A percentile compares a stretch with the other conserved stretches of the same genome.
Evolutionary conservation across 1,140 invertebrate genomes (phyloP).

Genomic region (Cylas formicarius): DNA sequence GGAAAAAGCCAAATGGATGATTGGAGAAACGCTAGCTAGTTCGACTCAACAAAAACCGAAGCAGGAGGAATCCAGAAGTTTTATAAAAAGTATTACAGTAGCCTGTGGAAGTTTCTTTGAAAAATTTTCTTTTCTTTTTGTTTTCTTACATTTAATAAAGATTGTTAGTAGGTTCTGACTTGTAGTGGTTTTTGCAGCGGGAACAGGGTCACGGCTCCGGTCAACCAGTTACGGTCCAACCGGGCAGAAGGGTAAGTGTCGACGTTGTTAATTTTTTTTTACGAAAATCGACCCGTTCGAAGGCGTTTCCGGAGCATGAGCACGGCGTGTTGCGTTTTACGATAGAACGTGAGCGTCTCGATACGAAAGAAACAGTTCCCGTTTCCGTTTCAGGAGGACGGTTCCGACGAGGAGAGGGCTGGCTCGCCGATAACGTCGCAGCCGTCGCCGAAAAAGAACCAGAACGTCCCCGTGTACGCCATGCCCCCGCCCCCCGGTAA

Average conservation of each 20-base stretch:
- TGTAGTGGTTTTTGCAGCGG: conserved; percentile 39
- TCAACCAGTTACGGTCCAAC: conserved; percentile 37
- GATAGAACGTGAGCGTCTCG: background rate
- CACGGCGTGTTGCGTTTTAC: background rate
- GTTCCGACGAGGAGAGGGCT: conserved; percentile 42
- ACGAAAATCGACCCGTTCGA: background rate
- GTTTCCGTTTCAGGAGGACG: conserved; percentile 42
- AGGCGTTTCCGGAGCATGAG: background rate
- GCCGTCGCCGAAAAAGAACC: conserved; percentile 37
- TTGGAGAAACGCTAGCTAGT: no score
- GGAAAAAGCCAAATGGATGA: no score
- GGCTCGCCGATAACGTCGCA: conserved; percentile 42
- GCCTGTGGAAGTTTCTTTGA: no score
- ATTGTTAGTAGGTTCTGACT: conserved; percentile 31
- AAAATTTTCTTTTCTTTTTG: conserved; percentile 14
- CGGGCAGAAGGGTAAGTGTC: conserved; percentile 30
- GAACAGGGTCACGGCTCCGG: conserved; percentile 48
- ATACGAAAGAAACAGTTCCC: background rate
- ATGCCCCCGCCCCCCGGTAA: conserved; percentile 44
- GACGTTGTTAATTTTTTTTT: background rate
- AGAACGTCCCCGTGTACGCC: conserved; percentile 43
- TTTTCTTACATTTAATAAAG: conserved; percentile 20
- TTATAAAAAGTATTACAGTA: no score
- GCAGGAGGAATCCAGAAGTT: no score
- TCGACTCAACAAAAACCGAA: no score